phyloP scores from a whole-genome alignment of 2,888 invertebrate genomes.

The Troglohyphantes excavatus region DNA sequence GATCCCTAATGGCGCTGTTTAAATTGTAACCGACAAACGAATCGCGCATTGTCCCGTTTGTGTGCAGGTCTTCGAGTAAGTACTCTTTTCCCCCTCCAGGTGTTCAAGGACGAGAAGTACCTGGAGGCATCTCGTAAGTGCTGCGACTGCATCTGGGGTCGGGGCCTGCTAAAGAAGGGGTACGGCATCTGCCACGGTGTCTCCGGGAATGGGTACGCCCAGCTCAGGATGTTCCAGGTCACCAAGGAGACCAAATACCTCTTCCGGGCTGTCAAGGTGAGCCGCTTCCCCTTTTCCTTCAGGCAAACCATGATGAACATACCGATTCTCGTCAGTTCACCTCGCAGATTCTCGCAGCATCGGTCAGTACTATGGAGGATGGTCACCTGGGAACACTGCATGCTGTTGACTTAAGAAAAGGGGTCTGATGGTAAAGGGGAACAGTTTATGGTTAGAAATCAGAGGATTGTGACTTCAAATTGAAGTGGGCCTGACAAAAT shows the following conservation, averaged over 20 bases:
- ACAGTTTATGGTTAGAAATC: too few relatives aligned
- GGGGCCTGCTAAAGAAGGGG: constrained; percentile 91
- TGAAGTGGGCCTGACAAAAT: too few relatives aligned
- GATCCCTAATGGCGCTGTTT: too few relatives aligned
- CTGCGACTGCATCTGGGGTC: constrained; percentile 90
- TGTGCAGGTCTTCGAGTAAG: too few relatives aligned
- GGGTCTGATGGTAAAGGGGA: too few relatives aligned
- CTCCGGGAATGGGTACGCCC: constrained; percentile 92
- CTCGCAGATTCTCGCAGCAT: neutral
- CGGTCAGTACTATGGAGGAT: too few relatives aligned
- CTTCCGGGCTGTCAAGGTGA: constrained; percentile 86
- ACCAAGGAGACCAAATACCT: constrained; percentile 87
- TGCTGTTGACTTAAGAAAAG: too few relatives aligned
- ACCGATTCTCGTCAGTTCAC: neutral
- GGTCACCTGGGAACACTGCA: too few relatives aligned
- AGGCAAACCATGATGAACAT: neutral
- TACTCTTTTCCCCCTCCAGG: constrained; percentile 84
- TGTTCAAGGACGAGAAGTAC: constrained; percentile 88
- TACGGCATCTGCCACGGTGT: constrained; percentile 95
- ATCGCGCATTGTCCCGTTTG: too few relatives aligned
- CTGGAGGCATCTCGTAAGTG: constrained; percentile 87
- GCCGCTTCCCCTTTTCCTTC: neutral
- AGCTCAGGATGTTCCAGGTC: constrained; percentile 89
- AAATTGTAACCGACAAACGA: too few relatives aligned
- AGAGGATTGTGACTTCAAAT: too few relatives aligned